Evolutionary conservation across 2,113 vertebrate genomes (phyloP), one percentile per base, ranked within the genome.

Genomic region (Rhabdornis inornatus): DNA sequence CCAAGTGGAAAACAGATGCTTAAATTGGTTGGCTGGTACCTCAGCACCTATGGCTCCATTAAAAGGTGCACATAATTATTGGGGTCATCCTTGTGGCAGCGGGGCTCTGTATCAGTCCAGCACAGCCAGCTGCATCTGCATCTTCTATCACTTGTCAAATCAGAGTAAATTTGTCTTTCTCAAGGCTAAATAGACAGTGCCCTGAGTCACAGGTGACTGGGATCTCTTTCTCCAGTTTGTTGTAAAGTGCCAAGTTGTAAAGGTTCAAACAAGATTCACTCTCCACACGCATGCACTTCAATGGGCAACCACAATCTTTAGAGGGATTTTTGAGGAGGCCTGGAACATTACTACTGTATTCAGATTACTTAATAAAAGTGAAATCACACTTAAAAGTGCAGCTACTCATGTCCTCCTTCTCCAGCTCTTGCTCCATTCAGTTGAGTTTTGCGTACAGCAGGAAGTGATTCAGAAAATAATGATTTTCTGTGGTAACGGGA

Each of bases 401-500:
- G 37, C 11, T 13, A 17, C 27, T 90, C 42, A 16, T 6, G 3
- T 65, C 28, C 13, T 63, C 47, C 35, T 92, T 80, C 30, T 39
- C 37, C 64, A 89, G 24, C 42, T 80, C 65, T 91, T 89, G 33
- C 31, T 91, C 24, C 28, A 60, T 69, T 83, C 50, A 69, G 21
- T 9, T 68, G 47, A 49, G 44, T 72, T 95, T 82, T 87, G 50
- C 3, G 0, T 42, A 64, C 35, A 61, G 42, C 55, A 33, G 45
- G 75, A 95, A 94, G 35, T 85, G 90, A 97, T 76, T 95, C 88
- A 95, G 87, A 66, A 92, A 83, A 86, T 7, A 89, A 83, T 60
- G 6, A 65, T 85, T 79, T 95, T 87, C 77, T 89, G 74, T 50
- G 66, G 90, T 87, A 83, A 89, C 19, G 1, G 11, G 10, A 77